Conservation (phyloP, 1,140 invertebrate genomes). For the Monochamus saltuarius region DNA sequence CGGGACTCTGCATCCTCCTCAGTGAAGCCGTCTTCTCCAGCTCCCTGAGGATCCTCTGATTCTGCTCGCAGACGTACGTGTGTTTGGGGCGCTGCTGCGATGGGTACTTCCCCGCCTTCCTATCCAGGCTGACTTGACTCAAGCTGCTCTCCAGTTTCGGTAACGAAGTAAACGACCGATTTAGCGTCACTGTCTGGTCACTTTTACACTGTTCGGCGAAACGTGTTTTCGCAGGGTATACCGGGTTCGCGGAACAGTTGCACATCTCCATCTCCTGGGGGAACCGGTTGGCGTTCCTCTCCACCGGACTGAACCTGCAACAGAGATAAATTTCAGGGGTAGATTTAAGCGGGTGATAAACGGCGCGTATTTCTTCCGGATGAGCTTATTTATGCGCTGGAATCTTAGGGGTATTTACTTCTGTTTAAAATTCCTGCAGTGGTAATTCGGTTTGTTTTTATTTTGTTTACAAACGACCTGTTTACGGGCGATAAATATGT, state of each 20-base stretch:
- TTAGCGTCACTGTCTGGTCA: constrained; percentile 39
- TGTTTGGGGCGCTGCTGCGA: constrained; percentile 30
- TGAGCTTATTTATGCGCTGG: no score
- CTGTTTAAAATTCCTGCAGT: no score
- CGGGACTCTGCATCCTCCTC: constrained; percentile 45
- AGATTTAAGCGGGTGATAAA: constrained; percentile 8
- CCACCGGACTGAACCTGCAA: constrained; percentile 15
- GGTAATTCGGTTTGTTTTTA: no score
- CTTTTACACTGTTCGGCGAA: constrained; percentile 30
- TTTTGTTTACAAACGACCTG: no score
- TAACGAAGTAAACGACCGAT: constrained; percentile 40
- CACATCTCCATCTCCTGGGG: constrained; percentile 40
- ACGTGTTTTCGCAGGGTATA: constrained; percentile 33
- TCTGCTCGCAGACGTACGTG: constrained; percentile 40
- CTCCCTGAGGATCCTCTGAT: constrained; percentile 35
- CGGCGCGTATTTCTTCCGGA: no score
- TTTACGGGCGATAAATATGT: no score
- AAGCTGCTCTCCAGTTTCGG: constrained; percentile 37
- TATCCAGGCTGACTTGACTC: constrained; percentile 43
- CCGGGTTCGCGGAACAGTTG: constrained; percentile 39
- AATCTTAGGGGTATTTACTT: no score
- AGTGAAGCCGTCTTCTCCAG: constrained; percentile 32
- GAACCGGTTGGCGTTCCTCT: constrained; percentile 26
- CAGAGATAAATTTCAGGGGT: background rate
- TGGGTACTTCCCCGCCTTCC: constrained; percentile 31